Conservation (phyloP, 1,140 invertebrate species). For the Ostrea denselamellosa region DNA sequence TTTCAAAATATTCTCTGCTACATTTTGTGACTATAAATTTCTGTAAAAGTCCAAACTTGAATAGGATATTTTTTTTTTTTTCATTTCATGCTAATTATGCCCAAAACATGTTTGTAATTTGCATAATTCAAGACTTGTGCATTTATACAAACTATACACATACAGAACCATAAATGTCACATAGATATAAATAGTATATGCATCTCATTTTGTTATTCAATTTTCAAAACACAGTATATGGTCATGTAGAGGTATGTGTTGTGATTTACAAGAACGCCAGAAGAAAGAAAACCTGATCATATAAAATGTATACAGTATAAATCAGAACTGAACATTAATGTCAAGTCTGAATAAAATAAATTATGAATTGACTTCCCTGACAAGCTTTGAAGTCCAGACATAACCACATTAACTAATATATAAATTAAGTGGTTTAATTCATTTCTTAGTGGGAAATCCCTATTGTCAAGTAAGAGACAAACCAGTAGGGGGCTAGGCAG, state of each 20-base stretch:
- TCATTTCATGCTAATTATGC: too few species aligned
- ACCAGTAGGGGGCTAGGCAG: not conserved
- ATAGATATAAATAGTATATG: not conserved
- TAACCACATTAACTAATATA: constrained; percentile 36
- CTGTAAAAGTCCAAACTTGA: too few species aligned
- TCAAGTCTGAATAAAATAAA: constrained; percentile 25
- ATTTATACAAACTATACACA: not conserved
- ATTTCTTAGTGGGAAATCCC: constrained; percentile 13
- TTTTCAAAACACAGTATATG: not conserved
- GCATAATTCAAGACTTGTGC: too few species aligned
- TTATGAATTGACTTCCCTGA: constrained; percentile 29
- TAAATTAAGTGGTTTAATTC: constrained; percentile 31
- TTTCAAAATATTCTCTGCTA: too few species aligned
- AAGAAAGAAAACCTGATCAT: not conserved
- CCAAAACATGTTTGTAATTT: too few species aligned
- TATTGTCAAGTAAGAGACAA: constrained; percentile 6
- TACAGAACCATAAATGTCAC: not conserved
- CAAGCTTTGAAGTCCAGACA: constrained; percentile 17
- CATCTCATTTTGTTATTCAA: not conserved
- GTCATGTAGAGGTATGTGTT: not conserved
- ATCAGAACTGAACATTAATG: constrained; percentile 8
- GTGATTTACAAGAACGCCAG: not conserved
- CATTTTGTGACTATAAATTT: too few species aligned
- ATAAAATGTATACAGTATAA: not conserved
- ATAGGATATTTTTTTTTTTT: too few species aligned